These are phyloP conservation scores for Melolontha melolontha DNA, from an alignment of 2,888 invertebrate species.

Conservation along the genomic window DNA sequence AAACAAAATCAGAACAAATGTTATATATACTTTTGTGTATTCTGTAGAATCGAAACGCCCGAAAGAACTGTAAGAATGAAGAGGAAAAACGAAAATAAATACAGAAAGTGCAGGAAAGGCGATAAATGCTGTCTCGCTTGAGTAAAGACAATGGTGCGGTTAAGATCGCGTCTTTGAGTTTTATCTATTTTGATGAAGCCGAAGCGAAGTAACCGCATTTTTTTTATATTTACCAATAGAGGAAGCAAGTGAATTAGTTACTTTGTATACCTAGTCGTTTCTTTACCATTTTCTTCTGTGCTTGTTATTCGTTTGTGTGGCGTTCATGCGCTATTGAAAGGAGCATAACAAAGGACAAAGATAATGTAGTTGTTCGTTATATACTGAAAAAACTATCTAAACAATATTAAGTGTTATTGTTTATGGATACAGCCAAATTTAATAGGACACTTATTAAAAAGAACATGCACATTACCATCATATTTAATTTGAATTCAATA, in stretches of 20 bases:
- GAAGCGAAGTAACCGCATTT: conserved; percentile 27
- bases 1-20: neutral
- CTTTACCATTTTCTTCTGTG: conserved; percentile 15
- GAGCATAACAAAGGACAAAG: conserved; percentile 29
- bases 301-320: conserved; percentile 7
- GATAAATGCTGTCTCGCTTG: conserved; percentile 36
- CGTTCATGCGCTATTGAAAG: conserved; percentile 25
- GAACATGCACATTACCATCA: too few species aligned
- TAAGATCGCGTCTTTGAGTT: conserved; percentile 42
- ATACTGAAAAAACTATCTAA: neutral
- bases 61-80: conserved; percentile 6
- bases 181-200: conserved; percentile 25
- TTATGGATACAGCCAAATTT: too few species aligned
- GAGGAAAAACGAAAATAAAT: conserved; percentile 14
- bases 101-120: conserved; percentile 31
- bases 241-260: neutral
- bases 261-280: conserved; percentile 8
- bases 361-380: conserved; percentile 4
- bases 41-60: neutral
- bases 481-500: too few species aligned
- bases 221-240: conserved; percentile 22
- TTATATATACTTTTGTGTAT: neutral
- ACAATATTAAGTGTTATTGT: neutral
- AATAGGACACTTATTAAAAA: too few species aligned
- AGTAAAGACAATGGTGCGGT: conserved; percentile 41